These are phyloP conservation scores for Apostichopus californicus DNA, from an alignment of 35 echinoderm and acorn worm species.

Conservation along the genomic window DNA sequence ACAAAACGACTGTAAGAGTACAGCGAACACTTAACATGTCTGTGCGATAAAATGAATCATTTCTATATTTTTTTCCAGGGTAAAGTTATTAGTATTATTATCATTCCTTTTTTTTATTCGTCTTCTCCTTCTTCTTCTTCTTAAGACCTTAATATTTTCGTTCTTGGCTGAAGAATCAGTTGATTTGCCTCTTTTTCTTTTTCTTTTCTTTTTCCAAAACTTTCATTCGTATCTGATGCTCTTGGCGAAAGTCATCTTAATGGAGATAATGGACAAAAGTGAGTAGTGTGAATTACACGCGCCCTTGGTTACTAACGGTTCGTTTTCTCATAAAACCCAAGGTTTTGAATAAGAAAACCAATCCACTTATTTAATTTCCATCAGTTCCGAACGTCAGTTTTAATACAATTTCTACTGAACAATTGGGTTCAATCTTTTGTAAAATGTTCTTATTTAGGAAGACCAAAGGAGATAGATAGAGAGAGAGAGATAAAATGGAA, in stretches of 20 bases:
- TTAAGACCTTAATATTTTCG: not conserved
- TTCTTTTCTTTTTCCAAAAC: not conserved
- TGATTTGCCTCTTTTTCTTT: not conserved
- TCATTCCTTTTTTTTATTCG: not conserved
- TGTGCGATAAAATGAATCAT: not conserved
- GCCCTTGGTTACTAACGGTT: conserved; percentile 5
- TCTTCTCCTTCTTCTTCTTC: not conserved
- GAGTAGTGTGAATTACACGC: conserved; percentile 2
- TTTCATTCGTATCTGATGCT: not conserved
- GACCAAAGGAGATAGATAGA: too few relatives aligned
- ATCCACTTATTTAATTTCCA: conserved; percentile 17
- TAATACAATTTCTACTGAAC: not conserved
- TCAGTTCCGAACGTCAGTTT: conserved; percentile 2
- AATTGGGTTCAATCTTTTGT: not conserved
- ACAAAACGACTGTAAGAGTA: too few relatives aligned
- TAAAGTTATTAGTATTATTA: not conserved
- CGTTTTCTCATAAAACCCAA: not conserved
- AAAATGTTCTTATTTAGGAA: not conserved
- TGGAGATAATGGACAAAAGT: conserved; percentile 9
- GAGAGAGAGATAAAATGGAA: too few relatives aligned
- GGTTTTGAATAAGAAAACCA: not conserved
- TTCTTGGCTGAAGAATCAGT: not conserved
- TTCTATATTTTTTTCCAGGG: not conserved
- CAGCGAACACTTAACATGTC: too few relatives aligned
- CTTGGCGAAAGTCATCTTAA: not conserved